phyloP scores from a whole-genome alignment of 2,113 vertebrate genomes.

The Bostrychus sinensis region DNA sequence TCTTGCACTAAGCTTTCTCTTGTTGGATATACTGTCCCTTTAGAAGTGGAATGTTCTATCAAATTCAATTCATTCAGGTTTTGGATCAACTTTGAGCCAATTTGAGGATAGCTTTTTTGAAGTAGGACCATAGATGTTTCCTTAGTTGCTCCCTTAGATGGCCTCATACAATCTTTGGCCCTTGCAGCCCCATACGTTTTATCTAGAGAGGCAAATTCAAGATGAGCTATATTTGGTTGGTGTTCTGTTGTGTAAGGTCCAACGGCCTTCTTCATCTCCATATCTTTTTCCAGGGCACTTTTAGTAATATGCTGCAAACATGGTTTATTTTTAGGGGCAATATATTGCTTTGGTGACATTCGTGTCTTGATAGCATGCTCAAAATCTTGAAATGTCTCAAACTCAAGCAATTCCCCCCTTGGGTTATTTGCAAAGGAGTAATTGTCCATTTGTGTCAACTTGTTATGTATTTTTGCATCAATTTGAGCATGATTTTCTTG shows the following conservation, averaged over 20 bases:
- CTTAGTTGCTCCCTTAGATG: no score
- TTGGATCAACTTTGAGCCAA: background rate
- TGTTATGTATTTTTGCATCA: background rate
- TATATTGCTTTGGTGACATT: background rate
- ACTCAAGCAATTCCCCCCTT: background rate
- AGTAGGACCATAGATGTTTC: no score
- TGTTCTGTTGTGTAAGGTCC: background rate
- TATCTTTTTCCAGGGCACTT: background rate
- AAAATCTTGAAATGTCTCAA: background rate
- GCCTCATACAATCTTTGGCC: no score
- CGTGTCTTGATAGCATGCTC: background rate
- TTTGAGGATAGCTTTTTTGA: background rate
- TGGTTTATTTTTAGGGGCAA: background rate
- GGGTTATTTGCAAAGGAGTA: background rate
- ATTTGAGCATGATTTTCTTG: background rate
- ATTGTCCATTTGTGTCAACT: background rate
- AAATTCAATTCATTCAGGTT: background rate
- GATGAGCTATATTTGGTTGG: background rate
- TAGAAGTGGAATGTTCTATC: background rate
- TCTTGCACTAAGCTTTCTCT: background rate
- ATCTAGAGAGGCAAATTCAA: background rate
- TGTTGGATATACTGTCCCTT: background rate
- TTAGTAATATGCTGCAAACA: background rate
- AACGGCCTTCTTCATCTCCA: background rate
- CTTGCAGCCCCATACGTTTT: background rate